Base-by-base conservation (phyloP, 2,888 invertebrate genomes). In the Drosophila emarginata region DNA sequence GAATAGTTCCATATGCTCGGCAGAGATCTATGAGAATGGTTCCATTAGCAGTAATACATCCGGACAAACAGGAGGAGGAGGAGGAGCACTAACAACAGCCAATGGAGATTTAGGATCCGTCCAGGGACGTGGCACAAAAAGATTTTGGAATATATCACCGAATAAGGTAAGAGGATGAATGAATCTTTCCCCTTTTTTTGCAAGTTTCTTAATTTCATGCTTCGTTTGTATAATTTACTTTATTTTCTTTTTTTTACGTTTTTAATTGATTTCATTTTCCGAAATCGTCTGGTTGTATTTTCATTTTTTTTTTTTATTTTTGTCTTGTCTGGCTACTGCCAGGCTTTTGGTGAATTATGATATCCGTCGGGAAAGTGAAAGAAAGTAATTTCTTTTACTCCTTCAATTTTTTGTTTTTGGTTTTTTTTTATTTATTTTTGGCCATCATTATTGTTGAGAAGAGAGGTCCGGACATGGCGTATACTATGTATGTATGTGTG, bases 131-230 rank as follows among this genome's bases (percentile, higher is more conserved):
- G 94, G 94, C 79, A 94, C 94, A 89, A 92, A 95, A 84, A 93
- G 94, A 88, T 94, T 94, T 89, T 95, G 94, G 94, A 94, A 95
- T 90, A 93, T 93, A 78, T 94, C 94, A 83, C 94, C 94, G 53
- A 94, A 94, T 91, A 95, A 94, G 94, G 95, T 95, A 92, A 92
- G 87, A 85, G 78, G 28, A 21, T 28, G 21, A 45, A 21, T 21
- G 18, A 12, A 21, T 45, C 12, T 52, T 32, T 15, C n/a, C 14
- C 50, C 50, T 62, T 66, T 72, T 62, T 64, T 72, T 74, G 32
- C 11, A 32, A 4, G 73, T 82, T 88, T 87, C 76, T 85, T 87
- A 81, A 89, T 89, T 90, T 87, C 77, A 80, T 79, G 89, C 89
- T 89, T 78, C 76, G 87, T 68, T 72, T 77, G 76, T 28, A 57